Evolutionary conservation across 1,140 invertebrate species (phyloP).

Genomic region (Heliothis virescens): DNA sequence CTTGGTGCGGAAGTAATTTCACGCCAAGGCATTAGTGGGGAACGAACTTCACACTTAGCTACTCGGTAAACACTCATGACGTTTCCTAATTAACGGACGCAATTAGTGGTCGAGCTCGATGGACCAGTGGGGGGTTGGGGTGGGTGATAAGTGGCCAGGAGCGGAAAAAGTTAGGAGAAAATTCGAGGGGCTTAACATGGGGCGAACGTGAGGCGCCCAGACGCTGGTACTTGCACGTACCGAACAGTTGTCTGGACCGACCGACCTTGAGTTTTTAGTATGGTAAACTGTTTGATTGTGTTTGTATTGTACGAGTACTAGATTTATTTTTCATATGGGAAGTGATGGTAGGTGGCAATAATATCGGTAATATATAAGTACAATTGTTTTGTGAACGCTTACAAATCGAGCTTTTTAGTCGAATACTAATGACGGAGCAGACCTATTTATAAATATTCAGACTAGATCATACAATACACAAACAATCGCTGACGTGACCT

Average conservation of each 20-base stretch:
- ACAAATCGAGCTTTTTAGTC: too few species aligned
- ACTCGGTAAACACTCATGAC: slow-evolving; percentile 85
- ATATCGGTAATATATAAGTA: too few species aligned
- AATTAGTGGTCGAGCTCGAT: slow-evolving; percentile 82
- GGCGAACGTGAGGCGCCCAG: slow-evolving; percentile 62
- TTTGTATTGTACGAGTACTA: neutral
- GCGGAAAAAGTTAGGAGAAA: slow-evolving; percentile 80
- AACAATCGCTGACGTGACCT: slow-evolving; percentile 22
- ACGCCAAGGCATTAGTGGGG: slow-evolving; percentile 76
- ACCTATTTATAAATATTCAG: too few species aligned
- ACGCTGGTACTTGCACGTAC: slow-evolving; percentile 48
- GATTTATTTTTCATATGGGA: too few species aligned
- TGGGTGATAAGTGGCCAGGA: slow-evolving; percentile 78
- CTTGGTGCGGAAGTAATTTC: slow-evolving; percentile 80
- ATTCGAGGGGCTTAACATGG: slow-evolving; percentile 75
- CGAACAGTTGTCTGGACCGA: neutral
- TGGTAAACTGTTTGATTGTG: slow-evolving; percentile 39
- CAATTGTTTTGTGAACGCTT: too few species aligned
- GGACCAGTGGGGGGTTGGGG: slow-evolving; percentile 59
- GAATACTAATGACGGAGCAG: too few species aligned
- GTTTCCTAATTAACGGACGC: slow-evolving; percentile 85
- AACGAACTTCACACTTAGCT: slow-evolving; percentile 84
- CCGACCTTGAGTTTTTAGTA: slow-evolving; percentile 39
- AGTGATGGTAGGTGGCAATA: too few species aligned
- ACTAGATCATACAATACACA: neutral